A percentile compares a stretch with the other conserved stretches of the same genome.
Evolutionary conservation across 2,888 invertebrate genomes (phyloP).

Genomic region (Polyommatus icarus): DNA sequence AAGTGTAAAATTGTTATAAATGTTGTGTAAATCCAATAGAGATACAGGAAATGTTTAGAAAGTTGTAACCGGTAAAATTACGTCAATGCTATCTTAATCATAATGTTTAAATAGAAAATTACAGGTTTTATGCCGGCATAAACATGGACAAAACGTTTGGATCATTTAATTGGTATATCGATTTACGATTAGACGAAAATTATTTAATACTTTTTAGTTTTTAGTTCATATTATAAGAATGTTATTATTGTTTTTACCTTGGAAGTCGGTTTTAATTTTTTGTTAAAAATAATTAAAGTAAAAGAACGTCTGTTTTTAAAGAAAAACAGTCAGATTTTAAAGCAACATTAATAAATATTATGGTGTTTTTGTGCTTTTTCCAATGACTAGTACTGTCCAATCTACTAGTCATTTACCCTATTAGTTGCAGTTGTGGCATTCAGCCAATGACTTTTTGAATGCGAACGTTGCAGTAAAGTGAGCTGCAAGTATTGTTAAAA

Average conservation of each 20-base stretch:
- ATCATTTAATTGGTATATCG: not conserved
- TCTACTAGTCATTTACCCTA: too few species aligned
- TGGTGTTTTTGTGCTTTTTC: too few species aligned
- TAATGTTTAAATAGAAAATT: constrained; percentile 16
- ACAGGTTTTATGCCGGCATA: not conserved
- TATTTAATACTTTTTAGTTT: too few species aligned
- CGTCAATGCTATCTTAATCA: constrained; percentile 35
- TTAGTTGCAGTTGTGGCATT: not conserved
- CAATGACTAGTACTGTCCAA: too few species aligned
- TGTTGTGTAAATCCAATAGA: constrained; percentile 37
- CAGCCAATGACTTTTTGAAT: constrained; percentile 14
- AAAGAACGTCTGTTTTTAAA: too few species aligned
- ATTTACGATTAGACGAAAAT: too few species aligned
- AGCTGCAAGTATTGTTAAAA: not conserved
- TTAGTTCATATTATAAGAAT: too few species aligned
- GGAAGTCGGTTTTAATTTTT: too few species aligned
- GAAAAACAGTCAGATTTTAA: too few species aligned
- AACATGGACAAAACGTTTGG: not conserved
- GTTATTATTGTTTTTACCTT: too few species aligned
- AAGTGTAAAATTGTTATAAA: constrained; percentile 1
- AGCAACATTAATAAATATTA: too few species aligned
- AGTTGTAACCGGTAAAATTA: constrained; percentile 38
- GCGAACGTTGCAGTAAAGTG: not conserved
- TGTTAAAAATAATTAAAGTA: too few species aligned
- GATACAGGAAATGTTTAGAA: constrained; percentile 39